A percentile compares a stretch with the other conserved stretches of the same genome.
These are phyloP conservation scores for Ophion obscuratus DNA, from an alignment of 2,888 invertebrate species.

Conservation along the genomic window DNA sequence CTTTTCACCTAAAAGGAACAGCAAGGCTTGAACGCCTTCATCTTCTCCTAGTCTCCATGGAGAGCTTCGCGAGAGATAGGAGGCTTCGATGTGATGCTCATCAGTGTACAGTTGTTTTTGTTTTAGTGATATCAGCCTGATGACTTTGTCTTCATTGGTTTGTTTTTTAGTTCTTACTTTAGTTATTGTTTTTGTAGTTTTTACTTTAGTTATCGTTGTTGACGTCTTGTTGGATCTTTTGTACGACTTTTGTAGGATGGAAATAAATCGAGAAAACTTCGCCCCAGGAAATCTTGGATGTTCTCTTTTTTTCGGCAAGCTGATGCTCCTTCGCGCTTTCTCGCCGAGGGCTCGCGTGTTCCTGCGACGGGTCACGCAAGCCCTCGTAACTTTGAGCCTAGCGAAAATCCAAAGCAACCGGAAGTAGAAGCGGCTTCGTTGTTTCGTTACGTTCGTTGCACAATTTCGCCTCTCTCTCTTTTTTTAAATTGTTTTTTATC, in stretches of 20 bases:
- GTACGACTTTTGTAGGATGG: background rate
- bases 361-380: background rate
- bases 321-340: background rate
- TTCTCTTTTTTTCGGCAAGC: background rate
- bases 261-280: background rate
- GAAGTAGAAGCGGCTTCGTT: background rate
- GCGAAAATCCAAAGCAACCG: background rate
- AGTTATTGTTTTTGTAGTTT: background rate
- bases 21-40: slow-evolving; percentile 67
- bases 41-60: background rate
- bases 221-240: slow-evolving; percentile 21
- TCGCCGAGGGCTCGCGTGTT: background rate
- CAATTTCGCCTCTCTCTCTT: background rate
- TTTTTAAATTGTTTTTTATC: background rate
- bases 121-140: background rate
- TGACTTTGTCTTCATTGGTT: background rate
- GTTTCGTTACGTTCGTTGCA: background rate
- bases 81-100: slow-evolving; percentile 11
- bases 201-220: slow-evolving; percentile 2
- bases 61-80: background rate
- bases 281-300: background rate
- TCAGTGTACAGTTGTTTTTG: slow-evolving; percentile 31
- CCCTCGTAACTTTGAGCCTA: background rate
- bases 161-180: background rate
- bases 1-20: slow-evolving; percentile 74